Evolutionary conservation across 2,113 vertebrate species (phyloP).

Genomic region (Platichthys flesus): DNA sequence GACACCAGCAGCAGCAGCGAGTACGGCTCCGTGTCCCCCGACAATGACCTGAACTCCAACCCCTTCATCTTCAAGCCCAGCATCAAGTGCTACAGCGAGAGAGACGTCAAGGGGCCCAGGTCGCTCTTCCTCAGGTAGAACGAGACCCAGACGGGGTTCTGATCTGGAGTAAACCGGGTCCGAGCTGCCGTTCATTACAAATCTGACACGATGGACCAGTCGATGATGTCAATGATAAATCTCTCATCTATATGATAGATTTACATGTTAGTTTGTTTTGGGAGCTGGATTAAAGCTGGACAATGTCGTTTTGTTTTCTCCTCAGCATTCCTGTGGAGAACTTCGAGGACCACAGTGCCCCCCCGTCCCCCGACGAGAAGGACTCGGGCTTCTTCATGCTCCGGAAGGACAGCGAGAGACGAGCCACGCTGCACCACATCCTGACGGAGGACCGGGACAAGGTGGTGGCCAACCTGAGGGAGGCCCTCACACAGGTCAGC

Average conservation of each 20-base stretch:
- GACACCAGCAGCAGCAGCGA: constrained; percentile 98
- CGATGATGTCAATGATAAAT: too few relatives aligned
- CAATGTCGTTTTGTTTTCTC: too few relatives aligned
- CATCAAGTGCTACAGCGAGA: constrained; percentile 93
- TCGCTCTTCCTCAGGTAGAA: constrained; percentile 92
- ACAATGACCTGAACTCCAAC: constrained; percentile 93
- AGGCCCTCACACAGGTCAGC: constrained; percentile 91
- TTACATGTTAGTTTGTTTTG: too few relatives aligned
- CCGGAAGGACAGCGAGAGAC: constrained; percentile 95
- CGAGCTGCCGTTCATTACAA: neutral
- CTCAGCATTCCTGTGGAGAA: constrained; percentile 96
- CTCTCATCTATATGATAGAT: too few relatives aligned
- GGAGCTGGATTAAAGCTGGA: too few relatives aligned
- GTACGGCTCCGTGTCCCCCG: constrained; percentile 96
- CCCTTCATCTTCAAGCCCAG: constrained; percentile 95
- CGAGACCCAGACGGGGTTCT: neutral
- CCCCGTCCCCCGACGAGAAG: constrained; percentile 97
- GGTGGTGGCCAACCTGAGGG: constrained; percentile 92
- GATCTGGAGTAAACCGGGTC: neutral
- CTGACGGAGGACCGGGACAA: constrained; percentile 94
- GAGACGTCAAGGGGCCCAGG: constrained; percentile 89
- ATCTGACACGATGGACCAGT: too few relatives aligned
- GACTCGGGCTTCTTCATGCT: constrained; percentile 97
- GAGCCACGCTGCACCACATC: constrained; percentile 94
- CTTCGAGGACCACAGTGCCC: constrained; percentile 98